A percentile compares a stretch with the other conserved stretches of the same genome.
phyloP scores from a whole-genome alignment of 2,888 invertebrate species.

The Heliconius aoede region DNA sequence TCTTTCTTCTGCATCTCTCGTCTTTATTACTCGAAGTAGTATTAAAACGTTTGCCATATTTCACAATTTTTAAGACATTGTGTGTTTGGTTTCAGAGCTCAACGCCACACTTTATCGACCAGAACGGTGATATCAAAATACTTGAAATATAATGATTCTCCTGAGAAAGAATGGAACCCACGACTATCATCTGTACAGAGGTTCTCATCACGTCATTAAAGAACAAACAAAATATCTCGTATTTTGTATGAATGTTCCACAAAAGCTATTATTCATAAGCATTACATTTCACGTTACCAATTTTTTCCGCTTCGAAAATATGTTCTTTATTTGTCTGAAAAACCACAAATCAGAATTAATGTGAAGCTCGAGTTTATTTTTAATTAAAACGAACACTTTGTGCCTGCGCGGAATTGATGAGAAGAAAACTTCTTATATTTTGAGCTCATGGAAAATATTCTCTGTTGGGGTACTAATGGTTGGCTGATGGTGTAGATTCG shows the following conservation, averaged over 20 bases:
- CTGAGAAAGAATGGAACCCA: background rate
- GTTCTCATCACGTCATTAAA: background rate
- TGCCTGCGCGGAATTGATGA: conserved; percentile 4
- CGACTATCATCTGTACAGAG: background rate
- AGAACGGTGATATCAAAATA: too few relatives aligned
- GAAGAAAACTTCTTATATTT: conserved; percentile 11
- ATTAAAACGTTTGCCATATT: too few relatives aligned
- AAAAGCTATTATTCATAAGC: conserved; percentile 21
- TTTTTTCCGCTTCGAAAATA: conserved; percentile 23
- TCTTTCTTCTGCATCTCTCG: too few relatives aligned
- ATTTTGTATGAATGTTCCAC: background rate
- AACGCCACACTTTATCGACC: too few relatives aligned
- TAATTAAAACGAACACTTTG: conserved; percentile 30
- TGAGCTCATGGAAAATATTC: background rate
- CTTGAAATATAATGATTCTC: background rate
- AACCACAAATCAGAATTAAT: conserved; percentile 29
- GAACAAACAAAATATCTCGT: background rate
- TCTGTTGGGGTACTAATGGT: background rate
- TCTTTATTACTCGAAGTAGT: too few relatives aligned
- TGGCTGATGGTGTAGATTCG: background rate
- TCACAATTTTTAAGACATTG: too few relatives aligned
- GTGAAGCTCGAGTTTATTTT: conserved; percentile 26
- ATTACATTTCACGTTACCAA: conserved; percentile 19
- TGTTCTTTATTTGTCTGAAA: conserved; percentile 20
- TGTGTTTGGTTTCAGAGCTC: too few relatives aligned